These are phyloP conservation scores for Clusia tigrina DNA, from an alignment of 2,888 invertebrate species.

Conservation along the genomic window DNA sequence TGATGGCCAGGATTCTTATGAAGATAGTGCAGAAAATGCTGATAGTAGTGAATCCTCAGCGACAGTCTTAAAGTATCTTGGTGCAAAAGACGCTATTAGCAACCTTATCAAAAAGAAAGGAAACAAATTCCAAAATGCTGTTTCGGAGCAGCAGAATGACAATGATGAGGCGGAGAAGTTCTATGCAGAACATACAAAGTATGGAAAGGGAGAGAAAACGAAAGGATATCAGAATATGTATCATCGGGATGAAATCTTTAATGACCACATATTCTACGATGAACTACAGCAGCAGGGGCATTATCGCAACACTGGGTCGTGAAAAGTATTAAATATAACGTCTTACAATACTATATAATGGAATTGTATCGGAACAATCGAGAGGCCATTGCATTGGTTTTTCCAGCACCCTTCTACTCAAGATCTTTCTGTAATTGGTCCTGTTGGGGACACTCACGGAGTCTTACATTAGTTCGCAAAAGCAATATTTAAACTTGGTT, in stretches of 20 bases:
- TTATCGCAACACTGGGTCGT: no score
- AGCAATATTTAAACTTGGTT: no score
- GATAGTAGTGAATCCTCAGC: neutral
- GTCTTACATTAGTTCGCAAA: no score
- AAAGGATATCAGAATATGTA: conserved; percentile 84
- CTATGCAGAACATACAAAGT: conserved; percentile 80
- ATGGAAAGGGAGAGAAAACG: conserved; percentile 81
- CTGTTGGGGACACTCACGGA: no score
- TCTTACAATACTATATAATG: no score
- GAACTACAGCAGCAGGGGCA: conserved; percentile 82
- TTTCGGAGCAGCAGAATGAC: neutral
- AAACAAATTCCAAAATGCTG: neutral
- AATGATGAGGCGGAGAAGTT: conserved; percentile 31
- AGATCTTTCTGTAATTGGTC: no score
- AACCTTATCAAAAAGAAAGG: neutral
- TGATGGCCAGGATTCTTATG: no score
- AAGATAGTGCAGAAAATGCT: neutral
- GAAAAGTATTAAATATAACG: no score
- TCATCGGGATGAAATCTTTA: conserved; percentile 86
- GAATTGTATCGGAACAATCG: no score
- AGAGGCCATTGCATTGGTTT: no score
- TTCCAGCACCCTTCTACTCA: no score
- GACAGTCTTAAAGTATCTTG: conserved; percentile 36
- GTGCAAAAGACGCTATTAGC: conserved; percentile 3
- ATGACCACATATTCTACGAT: conserved; percentile 88